These are phyloP conservation scores for Drosophila nr. perissopoda DNA, from an alignment of 2,888 invertebrate genomes.

Conservation along the genomic window DNA sequence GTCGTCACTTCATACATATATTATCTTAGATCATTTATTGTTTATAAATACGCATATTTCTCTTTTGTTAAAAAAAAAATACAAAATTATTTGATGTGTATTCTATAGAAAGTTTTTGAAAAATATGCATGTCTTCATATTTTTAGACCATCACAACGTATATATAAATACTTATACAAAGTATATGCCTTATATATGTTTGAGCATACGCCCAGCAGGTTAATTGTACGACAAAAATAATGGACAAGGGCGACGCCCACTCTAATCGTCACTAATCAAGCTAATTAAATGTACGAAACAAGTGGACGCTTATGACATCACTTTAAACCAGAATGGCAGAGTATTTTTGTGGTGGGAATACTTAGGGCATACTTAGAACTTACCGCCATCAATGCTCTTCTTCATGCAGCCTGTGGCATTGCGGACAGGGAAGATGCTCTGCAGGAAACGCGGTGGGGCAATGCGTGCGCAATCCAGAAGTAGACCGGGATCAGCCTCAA, in stretches of 20 bases:
- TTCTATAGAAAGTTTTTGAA: not conserved
- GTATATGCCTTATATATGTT: not conserved
- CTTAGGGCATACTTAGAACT: slow-evolving; percentile 61
- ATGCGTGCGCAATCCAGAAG: slow-evolving; percentile 77
- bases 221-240: slow-evolving; percentile 8
- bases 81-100: not conserved
- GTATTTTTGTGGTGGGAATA: not conserved
- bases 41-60: not conserved
- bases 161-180: not conserved
- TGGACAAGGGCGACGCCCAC: slow-evolving; percentile 10
- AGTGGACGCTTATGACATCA: slow-evolving; percentile 47
- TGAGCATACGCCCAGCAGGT: slow-evolving; percentile 14
- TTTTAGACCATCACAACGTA: not conserved
- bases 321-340: not conserved
- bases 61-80: too few relatives aligned
- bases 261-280: slow-evolving; percentile 37
- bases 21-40: not conserved
- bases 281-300: slow-evolving; percentile 39
- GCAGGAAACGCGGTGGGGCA: slow-evolving; percentile 78
- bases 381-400: slow-evolving; percentile 78
- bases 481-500: slow-evolving; percentile 68
- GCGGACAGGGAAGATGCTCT: slow-evolving; percentile 55
- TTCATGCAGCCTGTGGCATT: slow-evolving; percentile 84
- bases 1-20: not conserved
- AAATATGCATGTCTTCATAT: not conserved